These are phyloP conservation scores for Erinaceus europaeus DNA, from an alignment of 2,113 vertebrate species.

Conservation along the genomic window DNA sequence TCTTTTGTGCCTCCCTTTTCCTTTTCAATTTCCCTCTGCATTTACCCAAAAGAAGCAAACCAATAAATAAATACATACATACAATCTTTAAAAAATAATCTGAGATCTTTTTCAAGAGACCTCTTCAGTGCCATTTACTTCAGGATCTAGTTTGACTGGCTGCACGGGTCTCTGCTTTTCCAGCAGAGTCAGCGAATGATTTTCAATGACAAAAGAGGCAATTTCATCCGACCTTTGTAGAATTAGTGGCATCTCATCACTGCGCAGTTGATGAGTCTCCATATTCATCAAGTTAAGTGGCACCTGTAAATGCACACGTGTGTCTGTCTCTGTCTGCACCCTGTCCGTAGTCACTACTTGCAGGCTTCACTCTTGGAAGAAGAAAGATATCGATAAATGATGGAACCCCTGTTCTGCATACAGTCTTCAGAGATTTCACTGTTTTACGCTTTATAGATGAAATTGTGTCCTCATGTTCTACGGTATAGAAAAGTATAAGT, in stretches of 20 bases:
- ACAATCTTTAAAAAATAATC: too few relatives aligned
- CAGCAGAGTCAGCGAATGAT: not conserved
- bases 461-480: not conserved
- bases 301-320: not conserved
- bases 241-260: not conserved
- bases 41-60: too few relatives aligned
- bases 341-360: not conserved
- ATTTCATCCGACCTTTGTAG: not conserved
- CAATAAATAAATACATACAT: too few relatives aligned
- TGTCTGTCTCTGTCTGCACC: not conserved
- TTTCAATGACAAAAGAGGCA: constrained; percentile 34
- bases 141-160: constrained; percentile 37
- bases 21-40: too few relatives aligned
- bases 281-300: not conserved
- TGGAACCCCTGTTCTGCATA: not conserved
- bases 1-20: too few relatives aligned
- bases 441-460: not conserved
- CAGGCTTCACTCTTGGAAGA: not conserved
- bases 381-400: not conserved
- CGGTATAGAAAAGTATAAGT: not conserved
- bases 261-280: not conserved
- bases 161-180: not conserved
- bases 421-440: not conserved
- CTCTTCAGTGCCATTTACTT: constrained; percentile 62
- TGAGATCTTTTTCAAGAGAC: too few relatives aligned